Base-by-base conservation (phyloP, 2,888 invertebrate genomes). In the Protonemura montana region DNA sequence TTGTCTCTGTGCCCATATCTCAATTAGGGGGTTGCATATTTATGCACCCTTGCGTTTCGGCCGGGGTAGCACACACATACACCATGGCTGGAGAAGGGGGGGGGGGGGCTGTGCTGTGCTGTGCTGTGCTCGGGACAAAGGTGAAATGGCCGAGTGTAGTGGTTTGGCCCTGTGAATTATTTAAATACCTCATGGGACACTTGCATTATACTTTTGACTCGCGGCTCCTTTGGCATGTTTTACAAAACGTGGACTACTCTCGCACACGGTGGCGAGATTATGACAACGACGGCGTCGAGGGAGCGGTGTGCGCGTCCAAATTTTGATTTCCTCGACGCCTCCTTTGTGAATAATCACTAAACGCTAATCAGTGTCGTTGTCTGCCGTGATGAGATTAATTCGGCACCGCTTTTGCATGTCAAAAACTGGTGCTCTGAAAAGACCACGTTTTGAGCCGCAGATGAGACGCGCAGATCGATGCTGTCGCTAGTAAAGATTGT, bases 81-180 rank as follows among this genome's bases (percentile, higher is more conserved):
- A 81, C 28, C 29, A 81, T 42, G 6, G 28, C 16, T 27, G 21
- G 28, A 35, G 35, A 6, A 2, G 28, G 26, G 76, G 21, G 28
- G 6, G 28, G 26, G 76, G 21, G 3, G 76, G 42, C 76, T 76
- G 26, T 76, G 29, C 6, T 13, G 41, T n/a, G n/a, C n/a, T n/a
- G n/a, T n/a, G 42, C 76, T 76, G 26, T 76, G 29, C 6, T 13
- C 26, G 30, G 30, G 85, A 85, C 85, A 81, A 81, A 80, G 85
- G 78, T 25, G 78, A 78, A 42, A 76, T 85, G 42, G 41, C 77
- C 42, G 83, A 76, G 84, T 59, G 86, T 35, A 59, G 86, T 77
- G 78, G 77, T 82, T 77, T 84, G 84, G 26, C 41, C 27, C 82
- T 16, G 82, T 86, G 86, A 86, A 86, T 86, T 82, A 86, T 86